These are phyloP conservation scores for Aplodontia rufa DNA, from an alignment of 2,113 vertebrate genomes.

Conservation along the genomic window DNA sequence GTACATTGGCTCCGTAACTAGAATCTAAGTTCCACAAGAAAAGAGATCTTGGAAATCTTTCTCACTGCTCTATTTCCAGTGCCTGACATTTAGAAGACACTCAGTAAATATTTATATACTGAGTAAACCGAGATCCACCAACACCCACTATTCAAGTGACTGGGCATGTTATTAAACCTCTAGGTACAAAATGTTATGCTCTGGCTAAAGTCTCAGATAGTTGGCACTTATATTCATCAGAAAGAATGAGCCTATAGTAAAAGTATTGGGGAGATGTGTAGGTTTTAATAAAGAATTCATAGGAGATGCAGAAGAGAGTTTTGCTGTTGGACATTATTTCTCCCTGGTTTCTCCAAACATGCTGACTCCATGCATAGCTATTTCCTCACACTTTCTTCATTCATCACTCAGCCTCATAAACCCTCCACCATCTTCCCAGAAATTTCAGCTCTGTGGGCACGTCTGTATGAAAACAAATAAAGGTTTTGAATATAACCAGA, in stretches of 20 bases:
- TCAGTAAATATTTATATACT: slow-evolving; percentile 4
- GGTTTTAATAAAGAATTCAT: not conserved
- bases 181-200: not conserved
- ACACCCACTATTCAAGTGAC: not conserved
- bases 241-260: not conserved
- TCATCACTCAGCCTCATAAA: not conserved
- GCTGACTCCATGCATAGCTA: not conserved
- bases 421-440: not conserved
- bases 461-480: not conserved
- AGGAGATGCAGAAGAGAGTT: not conserved
- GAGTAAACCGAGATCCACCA: not conserved
- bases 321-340: not conserved
- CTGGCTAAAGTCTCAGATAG: not conserved
- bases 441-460: not conserved
- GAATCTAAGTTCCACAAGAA: not conserved
- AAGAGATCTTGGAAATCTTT: not conserved
- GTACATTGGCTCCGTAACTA: not conserved
- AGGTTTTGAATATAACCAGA: not conserved
- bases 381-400: not conserved
- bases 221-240: not conserved
- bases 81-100: not conserved
- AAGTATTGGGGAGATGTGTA: not conserved
- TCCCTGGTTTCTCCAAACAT: not conserved
- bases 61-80: not conserved
- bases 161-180: not conserved